Percentiles rank a stretch among this genome's conserved stretches.
phyloP scores from a whole-genome alignment of 1,140 invertebrate genomes.

The Oncopodura yosiiana region DNA sequence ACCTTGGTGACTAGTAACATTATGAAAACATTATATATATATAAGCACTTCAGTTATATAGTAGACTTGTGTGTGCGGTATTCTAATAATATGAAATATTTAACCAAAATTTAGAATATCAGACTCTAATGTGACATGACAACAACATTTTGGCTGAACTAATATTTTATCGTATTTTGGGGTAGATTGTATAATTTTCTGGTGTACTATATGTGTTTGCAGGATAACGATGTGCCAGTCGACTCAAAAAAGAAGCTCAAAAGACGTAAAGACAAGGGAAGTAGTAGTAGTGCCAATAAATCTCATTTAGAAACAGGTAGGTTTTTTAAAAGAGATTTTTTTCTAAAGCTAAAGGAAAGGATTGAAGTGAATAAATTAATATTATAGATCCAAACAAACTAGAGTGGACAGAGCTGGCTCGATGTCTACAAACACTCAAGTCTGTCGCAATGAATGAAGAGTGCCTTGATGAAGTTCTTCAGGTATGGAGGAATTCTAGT shows the following conservation, averaged over 20 bases:
- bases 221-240: conserved; percentile 7
- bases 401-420: conserved; percentile 34
- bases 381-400: conserved; percentile 28
- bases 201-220: background rate
- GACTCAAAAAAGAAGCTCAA: conserved; percentile 32
- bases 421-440: conserved; percentile 33
- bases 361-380: background rate
- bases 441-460: conserved; percentile 33
- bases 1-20: no score
- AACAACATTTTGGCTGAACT: background rate
- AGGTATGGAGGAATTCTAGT: no score
- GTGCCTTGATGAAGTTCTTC: conserved; percentile 35
- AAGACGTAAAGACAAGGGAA: conserved; percentile 28
- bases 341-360: background rate
- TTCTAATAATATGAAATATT: no score
- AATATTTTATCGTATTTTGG: background rate
- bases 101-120: no score
- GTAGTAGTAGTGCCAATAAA: conserved; percentile 18
- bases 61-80: no score
- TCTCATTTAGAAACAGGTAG: conserved; percentile 25
- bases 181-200: background rate
- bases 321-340: background rate
- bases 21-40: no score
- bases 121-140: no score
- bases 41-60: no score